Percentiles rank a stretch among this genome's conserved stretches.
Conservation (phyloP, 2,888 invertebrate genomes). For the Latrodectus hesperus region DNA sequence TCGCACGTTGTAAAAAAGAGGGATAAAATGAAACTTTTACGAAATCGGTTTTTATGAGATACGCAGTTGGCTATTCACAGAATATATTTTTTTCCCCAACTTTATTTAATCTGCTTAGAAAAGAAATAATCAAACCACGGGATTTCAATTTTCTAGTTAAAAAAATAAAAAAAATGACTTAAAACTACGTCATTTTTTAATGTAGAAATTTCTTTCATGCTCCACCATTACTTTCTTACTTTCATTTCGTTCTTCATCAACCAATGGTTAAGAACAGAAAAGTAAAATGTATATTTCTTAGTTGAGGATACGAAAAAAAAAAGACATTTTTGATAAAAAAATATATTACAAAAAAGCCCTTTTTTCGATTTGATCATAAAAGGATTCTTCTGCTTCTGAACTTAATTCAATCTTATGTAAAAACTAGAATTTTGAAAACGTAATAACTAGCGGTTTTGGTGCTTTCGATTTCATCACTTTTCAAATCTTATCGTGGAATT, state of each 20-base stretch:
- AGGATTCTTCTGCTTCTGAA: constrained; percentile 12
- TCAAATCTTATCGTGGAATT: too few species aligned
- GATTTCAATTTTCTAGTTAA: constrained; percentile 16
- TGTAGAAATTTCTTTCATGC: neutral
- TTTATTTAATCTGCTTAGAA: constrained; percentile 19
- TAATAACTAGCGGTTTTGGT: constrained; percentile 11
- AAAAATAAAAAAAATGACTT: neutral
- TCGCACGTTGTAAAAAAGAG: neutral
- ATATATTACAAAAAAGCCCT: neutral
- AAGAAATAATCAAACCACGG: constrained; percentile 28
- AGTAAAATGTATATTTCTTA: neutral
- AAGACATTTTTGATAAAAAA: neutral
- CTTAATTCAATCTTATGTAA: constrained; percentile 5
- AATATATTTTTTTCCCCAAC: constrained; percentile 3
- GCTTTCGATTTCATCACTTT: constrained; percentile 18
- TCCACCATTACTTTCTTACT: neutral
- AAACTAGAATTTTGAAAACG: constrained; percentile 22
- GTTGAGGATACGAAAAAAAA: neutral
- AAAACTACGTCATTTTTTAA: neutral
- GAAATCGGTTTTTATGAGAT: constrained; percentile 5
- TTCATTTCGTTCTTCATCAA: neutral
- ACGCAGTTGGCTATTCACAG: constrained; percentile 8
- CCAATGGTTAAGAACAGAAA: neutral
- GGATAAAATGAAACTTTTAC: neutral
- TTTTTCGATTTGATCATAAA: constrained; percentile 16